Evolutionary conservation across 2,797 vertebrate species (phyloP).

Genomic region (Tenualosa thibaudeaui): DNA sequence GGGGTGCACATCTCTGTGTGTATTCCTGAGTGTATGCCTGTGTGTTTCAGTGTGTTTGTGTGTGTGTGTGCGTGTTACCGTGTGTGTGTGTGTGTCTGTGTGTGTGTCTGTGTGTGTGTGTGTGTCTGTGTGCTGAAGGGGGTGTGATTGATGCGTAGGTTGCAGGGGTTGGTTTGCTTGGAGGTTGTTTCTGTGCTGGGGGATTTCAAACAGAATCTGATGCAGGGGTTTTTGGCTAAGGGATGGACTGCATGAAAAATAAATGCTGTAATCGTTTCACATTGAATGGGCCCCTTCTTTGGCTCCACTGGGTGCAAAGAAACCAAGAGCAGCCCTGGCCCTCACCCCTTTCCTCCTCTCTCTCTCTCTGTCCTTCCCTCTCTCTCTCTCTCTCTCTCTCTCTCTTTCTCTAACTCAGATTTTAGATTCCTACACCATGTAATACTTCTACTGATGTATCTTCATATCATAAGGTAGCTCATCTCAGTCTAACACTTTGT

Average conservation of each 20-base stretch:
- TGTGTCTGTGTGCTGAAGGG: neutral
- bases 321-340: neutral
- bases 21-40: neutral
- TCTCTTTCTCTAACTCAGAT: neutral
- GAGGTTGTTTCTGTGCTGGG: neutral
- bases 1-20: neutral
- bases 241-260: neutral
- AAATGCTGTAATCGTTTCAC: conserved; percentile 19
- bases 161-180: neutral
- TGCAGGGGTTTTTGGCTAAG: neutral
- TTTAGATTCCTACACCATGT: neutral
- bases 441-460: neutral
- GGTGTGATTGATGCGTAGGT: neutral
- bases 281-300: neutral
- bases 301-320: neutral
- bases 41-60: conserved; percentile 14
- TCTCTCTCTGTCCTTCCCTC: too few species aligned
- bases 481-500: too few species aligned
- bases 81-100: neutral
- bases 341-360: neutral
- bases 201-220: conserved; percentile 18
- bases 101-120: neutral
- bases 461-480: neutral
- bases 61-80: neutral
- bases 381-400: too few species aligned